Evolutionary conservation across 1,140 invertebrate species (phyloP).

Genomic region (Alviniconcha marisindica): DNA sequence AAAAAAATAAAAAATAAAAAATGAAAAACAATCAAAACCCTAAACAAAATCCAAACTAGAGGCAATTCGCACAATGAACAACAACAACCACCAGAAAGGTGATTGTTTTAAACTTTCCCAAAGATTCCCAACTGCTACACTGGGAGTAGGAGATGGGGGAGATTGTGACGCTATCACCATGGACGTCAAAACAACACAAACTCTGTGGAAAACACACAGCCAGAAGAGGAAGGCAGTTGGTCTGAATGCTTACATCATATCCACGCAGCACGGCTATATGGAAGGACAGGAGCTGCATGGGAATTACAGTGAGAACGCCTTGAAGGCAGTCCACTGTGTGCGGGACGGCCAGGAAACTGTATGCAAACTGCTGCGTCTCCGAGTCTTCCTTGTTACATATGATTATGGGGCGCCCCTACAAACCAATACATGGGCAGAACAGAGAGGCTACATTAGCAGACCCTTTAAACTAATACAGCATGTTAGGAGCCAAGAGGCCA

Average conservation of each 20-base stretch:
- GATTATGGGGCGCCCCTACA: conserved; percentile 85
- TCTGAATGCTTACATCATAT: conserved; percentile 70
- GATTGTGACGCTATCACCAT: no score
- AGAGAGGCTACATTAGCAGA: conserved; percentile 11
- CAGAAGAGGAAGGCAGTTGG: neutral
- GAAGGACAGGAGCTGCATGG: conserved; percentile 96
- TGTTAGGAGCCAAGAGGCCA: no score
- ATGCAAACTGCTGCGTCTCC: conserved; percentile 87
- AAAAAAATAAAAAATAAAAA: no score
- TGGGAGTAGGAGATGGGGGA: no score
- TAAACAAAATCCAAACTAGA: no score
- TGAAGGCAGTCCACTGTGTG: conserved; percentile 98
- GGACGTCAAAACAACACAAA: no score
- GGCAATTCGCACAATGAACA: no score
- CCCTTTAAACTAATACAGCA: no score
- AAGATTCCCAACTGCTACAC: no score
- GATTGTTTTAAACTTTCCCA: no score
- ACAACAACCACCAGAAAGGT: no score
- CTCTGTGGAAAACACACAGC: neutral
- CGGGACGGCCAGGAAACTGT: conserved; percentile 82
- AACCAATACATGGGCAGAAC: conserved; percentile 30
- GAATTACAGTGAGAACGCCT: conserved; percentile 77
- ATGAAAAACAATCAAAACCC: no score
- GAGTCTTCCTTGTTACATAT: conserved; percentile 95
- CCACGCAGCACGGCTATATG: conserved; percentile 87